Evolutionary conservation across 2,113 vertebrate species (phyloP).

Genomic region (Motacilla alba): DNA sequence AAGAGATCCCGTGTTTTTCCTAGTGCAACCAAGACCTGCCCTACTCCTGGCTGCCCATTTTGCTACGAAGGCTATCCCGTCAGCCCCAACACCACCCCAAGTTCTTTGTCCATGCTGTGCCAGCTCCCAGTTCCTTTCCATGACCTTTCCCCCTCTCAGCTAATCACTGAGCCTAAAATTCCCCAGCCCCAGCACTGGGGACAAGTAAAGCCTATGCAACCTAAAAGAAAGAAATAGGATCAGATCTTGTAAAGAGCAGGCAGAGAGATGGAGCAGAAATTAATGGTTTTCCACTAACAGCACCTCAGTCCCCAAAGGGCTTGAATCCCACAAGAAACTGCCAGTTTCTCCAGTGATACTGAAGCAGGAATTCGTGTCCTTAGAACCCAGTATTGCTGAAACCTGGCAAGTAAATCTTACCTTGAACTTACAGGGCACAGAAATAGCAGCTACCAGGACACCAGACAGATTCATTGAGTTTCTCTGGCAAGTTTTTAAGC

Average conservation of each 20-base stretch:
- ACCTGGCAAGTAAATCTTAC: neutral
- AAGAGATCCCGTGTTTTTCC: neutral
- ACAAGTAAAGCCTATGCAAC: neutral
- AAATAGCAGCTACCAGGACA: neutral
- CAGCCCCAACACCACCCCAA: too few relatives aligned
- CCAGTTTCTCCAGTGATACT: neutral
- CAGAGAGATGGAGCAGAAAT: neutral
- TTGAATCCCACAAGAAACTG: neutral
- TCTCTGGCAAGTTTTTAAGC: neutral
- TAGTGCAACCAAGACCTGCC: neutral
- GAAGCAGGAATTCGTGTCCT: neutral
- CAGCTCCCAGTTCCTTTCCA: neutral
- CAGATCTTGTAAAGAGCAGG: neutral
- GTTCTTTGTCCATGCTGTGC: accelerated
- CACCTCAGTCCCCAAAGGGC: neutral
- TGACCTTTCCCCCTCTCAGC: too few relatives aligned
- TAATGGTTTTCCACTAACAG: neutral
- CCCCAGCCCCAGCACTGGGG: neutral
- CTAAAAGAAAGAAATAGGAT: neutral
- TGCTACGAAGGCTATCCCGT: accelerated
- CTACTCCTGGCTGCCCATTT: neutral
- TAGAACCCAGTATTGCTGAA: neutral
- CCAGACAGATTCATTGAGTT: neutral
- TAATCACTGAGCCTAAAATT: neutral
- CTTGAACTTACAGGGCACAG: neutral